Evolutionary conservation across 1,140 invertebrate species (phyloP).

Genomic region (Aethina tumida): DNA sequence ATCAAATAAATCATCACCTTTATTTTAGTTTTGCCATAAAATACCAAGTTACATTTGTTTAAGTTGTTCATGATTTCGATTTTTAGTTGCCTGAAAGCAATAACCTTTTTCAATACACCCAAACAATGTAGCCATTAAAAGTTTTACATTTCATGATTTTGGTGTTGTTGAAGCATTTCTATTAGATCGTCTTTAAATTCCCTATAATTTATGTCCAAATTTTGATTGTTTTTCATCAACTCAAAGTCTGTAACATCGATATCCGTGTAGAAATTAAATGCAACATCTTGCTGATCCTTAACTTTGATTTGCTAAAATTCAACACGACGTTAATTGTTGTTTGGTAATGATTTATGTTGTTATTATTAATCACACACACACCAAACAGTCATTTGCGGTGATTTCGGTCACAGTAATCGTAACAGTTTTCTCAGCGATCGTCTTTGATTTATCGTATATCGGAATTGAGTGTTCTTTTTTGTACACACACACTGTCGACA

Average conservation of each 20-base stretch:
- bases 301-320: conserved; percentile 22
- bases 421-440: no score
- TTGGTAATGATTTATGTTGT: no score
- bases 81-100: conserved; percentile 18
- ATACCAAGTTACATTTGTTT: conserved; percentile 17
- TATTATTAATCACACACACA: no score
- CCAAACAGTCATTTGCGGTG: no score
- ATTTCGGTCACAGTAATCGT: no score
- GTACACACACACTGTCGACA: no score
- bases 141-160: conserved; percentile 19
- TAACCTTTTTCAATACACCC: background rate
- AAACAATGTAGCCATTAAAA: conserved; percentile 2
- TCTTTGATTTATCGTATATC: no score
- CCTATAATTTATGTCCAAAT: conserved; percentile 16
- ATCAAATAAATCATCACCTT: conserved; percentile 18
- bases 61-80: conserved; percentile 10
- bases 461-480: no score
- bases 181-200: conserved; percentile 20
- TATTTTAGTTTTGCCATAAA: conserved; percentile 20
- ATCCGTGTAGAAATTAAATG: conserved; percentile 16
- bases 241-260: conserved; percentile 16
- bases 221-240: conserved; percentile 14
- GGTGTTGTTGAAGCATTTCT: conserved; percentile 17
- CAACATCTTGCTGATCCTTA: conserved; percentile 14
- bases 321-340: no score